Evolutionary conservation across 2,113 vertebrate species (phyloP).

Genomic region (Lepus americanus): DNA sequence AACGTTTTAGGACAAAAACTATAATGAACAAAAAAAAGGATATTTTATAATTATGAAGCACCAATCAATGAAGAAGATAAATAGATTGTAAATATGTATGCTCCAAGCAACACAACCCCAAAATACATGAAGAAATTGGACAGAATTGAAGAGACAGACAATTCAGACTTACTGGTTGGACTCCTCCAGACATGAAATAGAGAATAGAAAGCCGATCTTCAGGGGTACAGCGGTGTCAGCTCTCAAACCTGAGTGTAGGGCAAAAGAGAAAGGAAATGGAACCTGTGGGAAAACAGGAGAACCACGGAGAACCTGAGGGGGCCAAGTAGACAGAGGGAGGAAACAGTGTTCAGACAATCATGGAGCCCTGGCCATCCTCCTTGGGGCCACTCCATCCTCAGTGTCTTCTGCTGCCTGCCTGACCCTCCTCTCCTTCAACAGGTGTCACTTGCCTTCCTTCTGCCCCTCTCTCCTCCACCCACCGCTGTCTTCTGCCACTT

Average conservation of each 20-base stretch:
- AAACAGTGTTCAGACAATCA: not conserved
- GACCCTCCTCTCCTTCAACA: not conserved
- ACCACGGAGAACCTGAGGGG: not conserved
- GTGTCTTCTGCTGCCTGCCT: not conserved
- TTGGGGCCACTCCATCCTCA: not conserved
- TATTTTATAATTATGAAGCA: not conserved
- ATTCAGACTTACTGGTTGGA: not conserved
- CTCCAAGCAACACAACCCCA: not conserved
- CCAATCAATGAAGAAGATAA: not conserved
- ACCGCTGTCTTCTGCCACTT: not conserved
- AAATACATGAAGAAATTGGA: not conserved
- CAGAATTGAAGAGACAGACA: not conserved
- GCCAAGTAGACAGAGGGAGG: not conserved
- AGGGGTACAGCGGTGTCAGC: not conserved
- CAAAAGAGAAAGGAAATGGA: not conserved
- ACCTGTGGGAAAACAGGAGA: not conserved
- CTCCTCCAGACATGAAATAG: not conserved
- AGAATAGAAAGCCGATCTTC: slow-evolving; percentile 79
- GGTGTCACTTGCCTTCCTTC: not conserved
- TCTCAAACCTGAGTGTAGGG: not conserved
- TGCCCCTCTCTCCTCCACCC: not conserved
- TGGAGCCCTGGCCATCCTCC: not conserved
- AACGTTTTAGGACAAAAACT: not conserved
- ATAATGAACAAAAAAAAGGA: not conserved
- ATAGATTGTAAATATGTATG: not conserved